phyloP scores from a whole-genome alignment of 2,888 invertebrate species.

The Xylocampa areola region DNA sequence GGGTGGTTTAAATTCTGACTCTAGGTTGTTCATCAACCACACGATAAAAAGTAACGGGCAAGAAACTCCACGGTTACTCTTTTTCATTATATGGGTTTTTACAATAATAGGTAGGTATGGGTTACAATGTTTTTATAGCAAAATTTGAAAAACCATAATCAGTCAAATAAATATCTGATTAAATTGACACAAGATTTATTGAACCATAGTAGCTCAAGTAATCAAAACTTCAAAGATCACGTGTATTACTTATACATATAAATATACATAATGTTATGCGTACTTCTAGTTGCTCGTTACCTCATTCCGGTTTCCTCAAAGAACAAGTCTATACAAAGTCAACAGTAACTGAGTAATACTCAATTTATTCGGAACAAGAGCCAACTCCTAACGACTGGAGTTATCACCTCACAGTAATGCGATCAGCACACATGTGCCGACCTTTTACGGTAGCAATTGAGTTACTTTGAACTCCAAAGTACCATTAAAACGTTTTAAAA shows the following conservation, averaged over 20 bases:
- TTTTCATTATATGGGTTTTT: no score
- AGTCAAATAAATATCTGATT: no score
- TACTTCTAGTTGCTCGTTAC: constrained; percentile 1
- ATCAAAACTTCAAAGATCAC: no score
- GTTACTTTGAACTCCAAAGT: constrained; percentile 55
- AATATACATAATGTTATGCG: constrained; percentile 5
- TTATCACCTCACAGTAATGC: constrained; percentile 30
- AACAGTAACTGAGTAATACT: constrained; percentile 39
- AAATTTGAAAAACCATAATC: no score
- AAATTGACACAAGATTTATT: no score
- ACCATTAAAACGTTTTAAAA: constrained; percentile 53
- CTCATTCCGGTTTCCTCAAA: constrained; percentile 16
- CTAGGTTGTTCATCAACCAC: no score
- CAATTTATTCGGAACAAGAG: constrained; percentile 40
- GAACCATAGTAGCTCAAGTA: no score
- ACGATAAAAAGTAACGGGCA: no score
- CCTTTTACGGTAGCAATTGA: constrained; percentile 47
- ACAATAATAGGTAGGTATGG: no score
- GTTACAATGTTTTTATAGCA: no score
- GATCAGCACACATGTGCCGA: constrained; percentile 42
- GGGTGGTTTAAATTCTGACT: no score
- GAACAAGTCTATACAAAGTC: constrained; percentile 28
- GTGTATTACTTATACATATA: background rate
- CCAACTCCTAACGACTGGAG: constrained; percentile 41
- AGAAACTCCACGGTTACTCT: no score